phyloP scores from a whole-genome alignment of 2,113 vertebrate genomes.

The Columba livia region DNA sequence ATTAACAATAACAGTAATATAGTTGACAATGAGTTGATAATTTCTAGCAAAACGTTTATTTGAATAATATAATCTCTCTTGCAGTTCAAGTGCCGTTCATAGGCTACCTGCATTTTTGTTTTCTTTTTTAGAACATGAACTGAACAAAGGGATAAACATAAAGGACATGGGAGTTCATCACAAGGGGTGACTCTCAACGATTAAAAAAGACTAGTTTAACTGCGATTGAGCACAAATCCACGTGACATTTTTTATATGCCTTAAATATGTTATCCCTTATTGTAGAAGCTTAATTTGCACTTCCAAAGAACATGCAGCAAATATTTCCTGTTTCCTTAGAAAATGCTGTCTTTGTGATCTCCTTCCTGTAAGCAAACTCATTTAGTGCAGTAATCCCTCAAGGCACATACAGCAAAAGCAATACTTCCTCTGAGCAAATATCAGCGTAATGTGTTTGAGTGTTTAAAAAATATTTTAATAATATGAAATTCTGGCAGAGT shows the following conservation, averaged over 20 bases:
- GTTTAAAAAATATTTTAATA: not conserved
- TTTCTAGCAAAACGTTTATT: not conserved
- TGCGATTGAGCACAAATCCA: not conserved
- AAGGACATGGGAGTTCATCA: not conserved
- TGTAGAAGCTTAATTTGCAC: not conserved
- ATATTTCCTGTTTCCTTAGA: not conserved
- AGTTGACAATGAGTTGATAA: not conserved
- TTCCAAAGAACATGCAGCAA: not conserved
- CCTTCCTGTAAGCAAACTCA: not conserved
- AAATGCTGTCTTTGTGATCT: not conserved
- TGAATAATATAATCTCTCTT: not conserved
- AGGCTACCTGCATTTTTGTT: not conserved
- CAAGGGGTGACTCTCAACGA: not conserved
- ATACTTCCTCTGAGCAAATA: not conserved
- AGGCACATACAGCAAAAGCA: not conserved
- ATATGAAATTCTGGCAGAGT: not conserved
- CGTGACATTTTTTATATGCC: not conserved
- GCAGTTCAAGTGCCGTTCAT: not conserved
- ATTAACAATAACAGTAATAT: not conserved
- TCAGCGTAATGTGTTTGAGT: not conserved
- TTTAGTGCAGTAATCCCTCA: not conserved
- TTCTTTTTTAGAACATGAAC: not conserved
- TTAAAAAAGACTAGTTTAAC: not conserved
- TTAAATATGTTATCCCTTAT: not conserved
- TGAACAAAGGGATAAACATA: not conserved